Conservation (phyloP, 1,140 invertebrate species). For the Dolichoris vasculosae region DNA sequence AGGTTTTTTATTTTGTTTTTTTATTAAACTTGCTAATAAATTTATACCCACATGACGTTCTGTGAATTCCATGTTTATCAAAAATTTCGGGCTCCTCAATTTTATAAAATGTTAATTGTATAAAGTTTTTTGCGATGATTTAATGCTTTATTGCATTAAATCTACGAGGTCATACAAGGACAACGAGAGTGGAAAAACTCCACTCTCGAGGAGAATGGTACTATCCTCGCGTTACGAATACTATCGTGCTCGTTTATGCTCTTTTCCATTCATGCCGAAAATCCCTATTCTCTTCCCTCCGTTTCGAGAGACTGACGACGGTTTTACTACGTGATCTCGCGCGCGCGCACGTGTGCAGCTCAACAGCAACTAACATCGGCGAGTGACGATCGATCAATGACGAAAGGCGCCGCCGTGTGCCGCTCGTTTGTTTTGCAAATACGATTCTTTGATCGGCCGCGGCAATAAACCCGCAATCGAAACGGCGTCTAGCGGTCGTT, state of each 20-base stretch:
- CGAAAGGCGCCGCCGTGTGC: not conserved
- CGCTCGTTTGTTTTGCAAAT: slow-evolving; percentile 38
- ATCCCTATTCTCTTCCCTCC: not conserved
- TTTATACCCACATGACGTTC: no score
- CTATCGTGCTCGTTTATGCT: not conserved
- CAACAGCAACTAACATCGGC: no score
- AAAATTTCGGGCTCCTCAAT: no score
- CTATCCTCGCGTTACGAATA: not conserved
- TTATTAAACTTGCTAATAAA: no score
- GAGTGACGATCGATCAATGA: slow-evolving; percentile 46
- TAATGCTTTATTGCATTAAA: no score
- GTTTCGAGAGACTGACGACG: not conserved
- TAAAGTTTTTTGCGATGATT: no score
- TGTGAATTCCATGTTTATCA: no score
- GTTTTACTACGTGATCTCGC: slow-evolving; percentile 28
- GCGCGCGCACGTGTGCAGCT: slow-evolving; percentile 18
- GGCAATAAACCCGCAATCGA: slow-evolving; percentile 8
- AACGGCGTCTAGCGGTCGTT: not conserved
- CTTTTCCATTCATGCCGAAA: slow-evolving; percentile 12
- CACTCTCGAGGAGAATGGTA: not conserved
- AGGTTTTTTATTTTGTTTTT: no score
- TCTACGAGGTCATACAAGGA: no score
- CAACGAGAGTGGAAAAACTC: not conserved
- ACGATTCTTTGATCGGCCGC: slow-evolving; percentile 37
- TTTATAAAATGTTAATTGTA: no score